Conservation (phyloP, 2,888 invertebrate genomes). For the Heteropelma amictum region DNA sequence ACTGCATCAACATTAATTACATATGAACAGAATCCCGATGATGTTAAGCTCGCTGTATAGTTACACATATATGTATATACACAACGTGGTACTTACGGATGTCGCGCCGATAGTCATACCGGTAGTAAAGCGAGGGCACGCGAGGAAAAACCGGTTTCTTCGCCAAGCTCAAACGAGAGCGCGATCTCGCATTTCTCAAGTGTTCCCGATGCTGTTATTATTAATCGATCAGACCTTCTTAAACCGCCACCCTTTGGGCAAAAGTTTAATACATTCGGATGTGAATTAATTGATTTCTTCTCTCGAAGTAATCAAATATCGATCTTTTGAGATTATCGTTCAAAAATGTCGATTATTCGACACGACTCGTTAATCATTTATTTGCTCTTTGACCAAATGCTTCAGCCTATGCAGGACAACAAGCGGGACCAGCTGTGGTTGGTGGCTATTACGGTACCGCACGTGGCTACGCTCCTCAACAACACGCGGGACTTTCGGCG, state of each 20-base stretch:
- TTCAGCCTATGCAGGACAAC: constrained; percentile 62
- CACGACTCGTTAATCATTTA: no score
- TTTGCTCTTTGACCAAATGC: no score
- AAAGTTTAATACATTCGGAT: no score
- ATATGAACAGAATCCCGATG: constrained; percentile 22
- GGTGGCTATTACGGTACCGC: constrained; percentile 61
- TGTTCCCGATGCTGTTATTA: constrained; percentile 19
- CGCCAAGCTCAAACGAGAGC: constrained; percentile 23
- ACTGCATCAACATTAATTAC: constrained; percentile 43
- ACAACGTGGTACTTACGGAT: constrained; percentile 19
- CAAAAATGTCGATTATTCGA: no score
- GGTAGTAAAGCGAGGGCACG: constrained; percentile 54
- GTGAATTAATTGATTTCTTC: not conserved
- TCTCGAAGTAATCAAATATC: no score
- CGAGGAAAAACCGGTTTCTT: constrained; percentile 63
- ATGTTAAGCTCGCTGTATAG: constrained; percentile 24
- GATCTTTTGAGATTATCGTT: no score
- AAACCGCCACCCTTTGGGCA: no score
- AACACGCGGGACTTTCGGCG: constrained; percentile 44
- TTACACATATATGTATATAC: not conserved
- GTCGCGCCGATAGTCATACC: constrained; percentile 37
- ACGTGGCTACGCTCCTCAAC: constrained; percentile 49
- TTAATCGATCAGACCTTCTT: constrained; percentile 40
- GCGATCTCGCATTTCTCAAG: constrained; percentile 27
- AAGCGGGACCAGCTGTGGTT: constrained; percentile 54